Conservation (phyloP, 2,797 vertebrate genomes). For the Psittacula echo region DNA sequence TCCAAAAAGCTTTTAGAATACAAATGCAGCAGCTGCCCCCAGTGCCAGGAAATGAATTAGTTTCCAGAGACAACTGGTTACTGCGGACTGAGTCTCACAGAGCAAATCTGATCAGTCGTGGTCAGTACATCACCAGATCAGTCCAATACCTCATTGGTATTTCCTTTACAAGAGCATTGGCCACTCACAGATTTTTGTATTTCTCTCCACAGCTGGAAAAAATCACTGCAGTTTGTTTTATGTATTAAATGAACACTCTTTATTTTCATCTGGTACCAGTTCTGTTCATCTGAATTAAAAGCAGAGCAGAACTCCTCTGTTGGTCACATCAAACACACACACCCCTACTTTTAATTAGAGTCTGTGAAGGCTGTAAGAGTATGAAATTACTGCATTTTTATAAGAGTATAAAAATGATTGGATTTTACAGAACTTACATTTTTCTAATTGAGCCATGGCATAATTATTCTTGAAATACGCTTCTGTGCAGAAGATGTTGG, state of each 20-base stretch:
- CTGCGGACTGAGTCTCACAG: background rate
- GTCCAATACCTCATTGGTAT: background rate
- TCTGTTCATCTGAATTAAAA: background rate
- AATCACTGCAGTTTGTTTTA: background rate
- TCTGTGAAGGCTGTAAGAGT: background rate
- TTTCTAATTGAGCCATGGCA: constrained; percentile 85
- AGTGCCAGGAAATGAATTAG: background rate
- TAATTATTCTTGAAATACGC: constrained; percentile 90
- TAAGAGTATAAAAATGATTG: background rate
- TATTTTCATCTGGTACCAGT: background rate
- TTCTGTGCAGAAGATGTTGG: constrained; percentile 90
- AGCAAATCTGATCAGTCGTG: background rate
- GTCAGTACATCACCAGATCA: background rate
- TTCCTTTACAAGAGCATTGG: background rate
- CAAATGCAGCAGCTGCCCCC: background rate
- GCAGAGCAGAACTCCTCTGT: background rate
- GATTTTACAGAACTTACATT: constrained; percentile 80
- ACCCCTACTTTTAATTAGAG: background rate
- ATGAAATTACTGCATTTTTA: background rate
- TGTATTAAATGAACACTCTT: background rate
- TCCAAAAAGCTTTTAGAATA: background rate
- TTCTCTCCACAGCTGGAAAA: background rate
- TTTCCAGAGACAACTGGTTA: background rate
- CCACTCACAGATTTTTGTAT: background rate
- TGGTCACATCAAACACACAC: background rate